phyloP scores from a whole-genome alignment of 2,797 vertebrate species.

The Anas flavirostris region DNA sequence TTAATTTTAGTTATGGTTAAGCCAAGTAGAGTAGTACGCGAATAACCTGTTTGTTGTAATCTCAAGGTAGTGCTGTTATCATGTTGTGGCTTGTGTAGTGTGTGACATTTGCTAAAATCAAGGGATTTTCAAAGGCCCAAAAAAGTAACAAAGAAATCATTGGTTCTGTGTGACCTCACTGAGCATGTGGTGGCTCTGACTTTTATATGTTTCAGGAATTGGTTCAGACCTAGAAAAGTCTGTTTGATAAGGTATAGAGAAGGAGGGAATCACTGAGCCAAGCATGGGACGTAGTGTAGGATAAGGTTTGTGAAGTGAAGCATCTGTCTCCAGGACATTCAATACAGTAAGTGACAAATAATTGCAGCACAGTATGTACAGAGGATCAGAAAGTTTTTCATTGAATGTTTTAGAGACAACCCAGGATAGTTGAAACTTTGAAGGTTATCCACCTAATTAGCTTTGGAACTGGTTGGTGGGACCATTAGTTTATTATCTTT shows the following conservation, averaged over 20 bases:
- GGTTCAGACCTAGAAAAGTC: not conserved
- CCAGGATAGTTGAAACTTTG: not conserved
- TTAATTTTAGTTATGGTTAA: not conserved
- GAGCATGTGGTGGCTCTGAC: not conserved
- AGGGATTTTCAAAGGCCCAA: not conserved
- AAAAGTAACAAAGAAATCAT: not conserved
- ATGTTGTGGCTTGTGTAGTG: not conserved
- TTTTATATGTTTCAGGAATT: not conserved
- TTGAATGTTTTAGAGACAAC: not conserved
- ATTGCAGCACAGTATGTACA: not conserved
- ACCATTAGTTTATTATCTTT: not conserved
- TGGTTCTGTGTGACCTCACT: not conserved
- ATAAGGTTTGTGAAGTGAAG: not conserved
- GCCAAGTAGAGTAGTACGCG: not conserved
- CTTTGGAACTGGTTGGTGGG: not conserved
- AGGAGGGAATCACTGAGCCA: not conserved
- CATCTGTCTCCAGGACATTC: not conserved
- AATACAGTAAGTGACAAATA: not conserved
- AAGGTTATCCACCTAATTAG: not conserved
- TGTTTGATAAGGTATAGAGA: not conserved
- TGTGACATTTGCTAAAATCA: not conserved
- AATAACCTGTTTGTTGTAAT: not conserved
- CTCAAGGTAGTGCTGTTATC: not conserved
- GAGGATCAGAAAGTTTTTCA: not conserved
- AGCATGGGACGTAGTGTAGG: not conserved